phyloP scores from a whole-genome alignment of 2,797 vertebrate genomes.

The Ctenopoma kingsleyae region DNA sequence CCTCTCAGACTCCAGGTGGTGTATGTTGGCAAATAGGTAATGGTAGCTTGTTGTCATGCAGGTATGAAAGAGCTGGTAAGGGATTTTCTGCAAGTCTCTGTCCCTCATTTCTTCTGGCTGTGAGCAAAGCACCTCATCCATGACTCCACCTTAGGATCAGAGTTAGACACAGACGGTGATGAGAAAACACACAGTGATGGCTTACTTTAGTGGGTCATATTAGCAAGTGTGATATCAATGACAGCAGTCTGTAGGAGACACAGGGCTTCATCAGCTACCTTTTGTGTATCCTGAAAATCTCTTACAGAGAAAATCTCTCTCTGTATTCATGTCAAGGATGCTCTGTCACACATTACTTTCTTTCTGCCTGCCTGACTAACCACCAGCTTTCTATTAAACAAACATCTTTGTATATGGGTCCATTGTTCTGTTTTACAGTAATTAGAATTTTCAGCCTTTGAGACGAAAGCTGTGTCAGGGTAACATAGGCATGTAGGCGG shows the following conservation, averaged over 20 bases:
- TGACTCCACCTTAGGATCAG: slow-evolving; percentile 86
- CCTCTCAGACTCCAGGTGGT: slow-evolving; percentile 82
- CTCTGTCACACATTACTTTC: slow-evolving; percentile 40
- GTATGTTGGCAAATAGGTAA: slow-evolving; percentile 81
- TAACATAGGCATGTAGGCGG: slow-evolving; percentile 56
- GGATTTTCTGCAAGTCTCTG: slow-evolving; percentile 90
- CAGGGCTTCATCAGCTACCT: slow-evolving; percentile 15
- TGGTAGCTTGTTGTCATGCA: slow-evolving; percentile 88
- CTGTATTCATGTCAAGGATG: slow-evolving; percentile 14
- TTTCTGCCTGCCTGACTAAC: slow-evolving; percentile 43
- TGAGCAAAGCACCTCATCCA: slow-evolving; percentile 88
- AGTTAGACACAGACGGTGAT: slow-evolving; percentile 12
- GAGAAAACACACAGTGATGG: not conserved
- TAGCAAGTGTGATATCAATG: slow-evolving; percentile 44
- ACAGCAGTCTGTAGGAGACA: slow-evolving; percentile 18
- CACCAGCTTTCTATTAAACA: slow-evolving; percentile 45
- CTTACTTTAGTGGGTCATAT: slow-evolving; percentile 23
- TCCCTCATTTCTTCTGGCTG: slow-evolving; percentile 90
- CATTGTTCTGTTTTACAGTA: slow-evolving; percentile 69
- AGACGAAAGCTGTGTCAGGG: slow-evolving; percentile 55
- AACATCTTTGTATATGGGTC: slow-evolving; percentile 41
- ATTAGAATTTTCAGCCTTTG: slow-evolving; percentile 71
- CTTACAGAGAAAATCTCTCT: not conserved
- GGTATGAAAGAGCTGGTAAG: slow-evolving; percentile 92
- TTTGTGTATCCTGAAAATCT: slow-evolving; percentile 20